Evolutionary conservation across 2,888 invertebrate species (phyloP), one percentile per base, ranked within the genome.

Genomic region (Tenodera sinensis): DNA sequence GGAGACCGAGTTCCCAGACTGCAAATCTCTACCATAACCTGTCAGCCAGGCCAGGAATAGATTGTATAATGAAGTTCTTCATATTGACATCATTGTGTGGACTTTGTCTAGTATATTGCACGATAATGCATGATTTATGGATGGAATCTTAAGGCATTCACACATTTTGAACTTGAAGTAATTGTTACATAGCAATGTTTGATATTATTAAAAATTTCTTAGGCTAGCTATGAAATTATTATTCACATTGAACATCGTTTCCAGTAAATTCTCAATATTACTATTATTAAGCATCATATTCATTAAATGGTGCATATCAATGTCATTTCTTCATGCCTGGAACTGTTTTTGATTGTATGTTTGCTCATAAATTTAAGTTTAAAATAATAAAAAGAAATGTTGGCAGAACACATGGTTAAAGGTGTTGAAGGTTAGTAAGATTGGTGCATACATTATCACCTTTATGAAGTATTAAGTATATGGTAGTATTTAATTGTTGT

Each of bases 391-490:
- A 34, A 28, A 83, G 1, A 20, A 71, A 3, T 25, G 20, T 87
- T 81, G 87, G 87, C 83, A 34, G 27, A 85, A 85, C 85, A 85
- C 87, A 87, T 82, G 28, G 87, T 87, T 30, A 54, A 86, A 86
- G 71, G 42, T 27, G 25, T 83, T 82, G 34, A 71, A 86, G 85
- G 85, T 85, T 42, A 20, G 85, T 85, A 71, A 71, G 54, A 9
- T 20, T 71, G 20, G 54, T 71, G 54, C 54, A 71, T 71, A 71
- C 54, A 71, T 71, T 20, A 71, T 20, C 54, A 71, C 54, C 20
- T 71, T 71, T 71, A 71, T 25, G 25, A 71, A 20, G 54, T 71
- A 28, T 30, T 20, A 9, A n/a, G 4, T 42, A 20, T 20, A 20
- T 83, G 20, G 83, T 83, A 83, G 30, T 83, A 30, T 28, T 83